Conservation (phyloP, 1,140 invertebrate genomes). For the Bombus balteatus region DNA sequence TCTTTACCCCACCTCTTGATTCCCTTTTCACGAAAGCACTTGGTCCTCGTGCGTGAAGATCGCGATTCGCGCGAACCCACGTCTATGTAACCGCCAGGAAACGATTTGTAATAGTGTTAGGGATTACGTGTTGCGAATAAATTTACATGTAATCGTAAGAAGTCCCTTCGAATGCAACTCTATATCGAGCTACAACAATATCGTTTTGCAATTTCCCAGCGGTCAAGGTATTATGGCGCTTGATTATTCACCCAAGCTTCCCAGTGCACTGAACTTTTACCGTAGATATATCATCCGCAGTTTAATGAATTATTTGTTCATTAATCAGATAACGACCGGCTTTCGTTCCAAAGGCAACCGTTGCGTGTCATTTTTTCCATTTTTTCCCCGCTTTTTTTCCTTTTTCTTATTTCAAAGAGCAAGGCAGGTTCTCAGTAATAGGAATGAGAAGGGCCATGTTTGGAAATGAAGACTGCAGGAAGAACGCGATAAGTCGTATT, state of each 20-base stretch:
- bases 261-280: slow-evolving; percentile 20
- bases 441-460: background rate
- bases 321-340: background rate
- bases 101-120: slow-evolving; percentile 38
- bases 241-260: slow-evolving; percentile 18
- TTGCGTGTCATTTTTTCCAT: background rate
- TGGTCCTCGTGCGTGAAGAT: slow-evolving; percentile 48
- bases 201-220: slow-evolving; percentile 2
- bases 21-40: slow-evolving; percentile 50
- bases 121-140: slow-evolving; percentile 49
- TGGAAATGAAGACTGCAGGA: background rate
- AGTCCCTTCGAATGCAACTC: slow-evolving; percentile 27
- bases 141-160: slow-evolving; percentile 37
- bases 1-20: background rate
- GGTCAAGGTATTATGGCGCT: background rate
- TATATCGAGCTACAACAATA: background rate
- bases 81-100: slow-evolving; percentile 25
- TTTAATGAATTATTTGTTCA: slow-evolving; percentile 25
- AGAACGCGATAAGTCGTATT: background rate
- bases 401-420: background rate
- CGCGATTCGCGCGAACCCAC: slow-evolving; percentile 48
- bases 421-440: background rate
- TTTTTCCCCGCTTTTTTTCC: too few relatives aligned
- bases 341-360: background rate
- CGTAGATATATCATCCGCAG: too few relatives aligned